Base-by-base conservation (phyloP, 1,140 invertebrate genomes). In the Vollenhovia emeryi region DNA sequence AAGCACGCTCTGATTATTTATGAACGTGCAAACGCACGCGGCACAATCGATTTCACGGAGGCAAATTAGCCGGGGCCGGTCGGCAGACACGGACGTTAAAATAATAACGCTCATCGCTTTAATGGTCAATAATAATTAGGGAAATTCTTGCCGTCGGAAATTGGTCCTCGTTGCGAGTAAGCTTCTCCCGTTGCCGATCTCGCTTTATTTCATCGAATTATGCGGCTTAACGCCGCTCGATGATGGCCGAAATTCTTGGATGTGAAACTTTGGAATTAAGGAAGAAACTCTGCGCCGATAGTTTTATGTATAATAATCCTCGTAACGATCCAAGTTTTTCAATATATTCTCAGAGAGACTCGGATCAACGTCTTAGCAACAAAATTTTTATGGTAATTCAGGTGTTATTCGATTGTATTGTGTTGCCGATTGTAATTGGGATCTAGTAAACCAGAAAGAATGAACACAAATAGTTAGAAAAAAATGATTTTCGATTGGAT, bases 61-160 rank as follows among this genome's bases (percentile, higher is more conserved):
- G 92, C 92, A 94, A 94, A 94, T 94, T 93, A 94, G 93, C 90
- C 90, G 78, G 80, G 86, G 86, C 89, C 85, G 87, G 78, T 80
- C 36, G 86, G 83, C 90, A 91, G 91, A 93, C 69, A 84, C 89
- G 91, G 85, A 87, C 93, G 92, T 94, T 94, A 94, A 94, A 94
- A 94, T 94, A 94, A 94, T 94, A 93, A 93, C 93, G 91, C 89
- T 92, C 93, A 92, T 94, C 89, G 90, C 84, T 92, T 94, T 94
- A 94, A 94, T 94, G 90, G 93, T 89, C 86, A 92, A 92, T 93
- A 93, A 94, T 94, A 94, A 94, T 94, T 94, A 94, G 93, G 92
- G 92, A 94, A 94, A 94, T 94, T 94, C 91, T 92, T 93, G 87
- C 21, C 90, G 90, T 84, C 85, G 86, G 86, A 90, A 91, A 93